Percentiles rank a stretch among this genome's conserved stretches.
phyloP scores from a whole-genome alignment of 2,797 vertebrate genomes.

The Pangasius larnaudii region DNA sequence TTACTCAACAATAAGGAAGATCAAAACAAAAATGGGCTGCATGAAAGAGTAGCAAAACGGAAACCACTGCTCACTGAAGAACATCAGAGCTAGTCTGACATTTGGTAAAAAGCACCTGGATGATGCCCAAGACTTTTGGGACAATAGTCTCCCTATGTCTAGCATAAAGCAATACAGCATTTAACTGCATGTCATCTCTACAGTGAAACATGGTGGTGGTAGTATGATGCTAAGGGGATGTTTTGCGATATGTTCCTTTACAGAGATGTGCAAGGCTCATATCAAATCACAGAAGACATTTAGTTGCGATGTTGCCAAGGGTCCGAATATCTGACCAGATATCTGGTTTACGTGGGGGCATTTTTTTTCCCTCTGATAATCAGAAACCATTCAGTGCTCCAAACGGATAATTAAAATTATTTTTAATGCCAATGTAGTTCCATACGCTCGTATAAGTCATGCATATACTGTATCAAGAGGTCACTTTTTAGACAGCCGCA shows the following conservation, averaged over 20 bases:
- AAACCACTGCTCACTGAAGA: not conserved
- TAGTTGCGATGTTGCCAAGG: too few relatives aligned
- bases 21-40: not conserved
- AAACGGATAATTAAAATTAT: not conserved
- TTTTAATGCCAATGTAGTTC: not conserved
- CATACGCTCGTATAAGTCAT: not conserved
- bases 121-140: not conserved
- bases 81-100: not conserved
- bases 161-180: not conserved
- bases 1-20: not conserved
- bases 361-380: not conserved
- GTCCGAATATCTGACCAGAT: not conserved
- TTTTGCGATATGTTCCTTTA: not conserved
- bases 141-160: not conserved
- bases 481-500: slow-evolving; percentile 45
- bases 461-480: slow-evolving; percentile 39
- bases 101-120: not conserved
- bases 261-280: not conserved
- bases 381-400: not conserved
- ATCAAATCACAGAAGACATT: not conserved
- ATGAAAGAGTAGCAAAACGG: not conserved
- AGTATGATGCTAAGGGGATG: too few relatives aligned
- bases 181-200: not conserved
- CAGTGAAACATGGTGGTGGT: not conserved
- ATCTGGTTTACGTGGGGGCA: not conserved